Evolutionary conservation across 2,888 invertebrate genomes (phyloP), one percentile per base, ranked within the genome.

Genomic region (Diarsia brunnea): DNA sequence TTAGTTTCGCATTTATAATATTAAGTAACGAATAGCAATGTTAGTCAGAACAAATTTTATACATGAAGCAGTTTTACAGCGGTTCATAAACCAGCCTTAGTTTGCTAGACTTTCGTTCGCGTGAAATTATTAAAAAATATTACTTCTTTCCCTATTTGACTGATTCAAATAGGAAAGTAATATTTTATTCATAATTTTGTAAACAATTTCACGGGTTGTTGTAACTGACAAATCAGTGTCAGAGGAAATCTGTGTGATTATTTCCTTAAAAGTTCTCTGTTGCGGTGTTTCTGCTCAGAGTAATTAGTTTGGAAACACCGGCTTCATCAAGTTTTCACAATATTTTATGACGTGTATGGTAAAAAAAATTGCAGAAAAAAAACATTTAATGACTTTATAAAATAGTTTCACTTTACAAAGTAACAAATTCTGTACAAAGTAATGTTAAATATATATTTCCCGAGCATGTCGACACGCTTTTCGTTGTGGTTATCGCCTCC

Each of bases 381-480:
- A 27, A 7, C 16, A 49, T 2, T 49, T 5, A 43, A 51, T 51
- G 43, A 11, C 51, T 45, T 27, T n/a, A 47, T 76, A 5, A 69
- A 31, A 19, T 43, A 78, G 14, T 53, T 61, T 58, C 2, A 19
- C 24, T 64, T 31, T 24, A 53, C 79, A 38, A 49, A 38, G 21
- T 45, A 10, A 58, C n/a, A 43, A 79, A 61, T 79, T 67, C 19
- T 24, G 3, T 21, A 27, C 12, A 75, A 80, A 65, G 45, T 51
- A 78, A 51, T 38, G 47, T 68, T 45, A 69, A 49, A 58, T 65
- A 63, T 49, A 71, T 69, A 73, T 53, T 75, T 69, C 19, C 19
- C 51, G 43, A 75, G 76, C 85, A 78, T 80, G 86, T 85, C 79
- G 58, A 75, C 86, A 82, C 69, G 82, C 63, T 75, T 75, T 58